These are phyloP conservation scores for Monodelphis domestica DNA, from an alignment of 2,797 vertebrate genomes.

Conservation along the genomic window DNA sequence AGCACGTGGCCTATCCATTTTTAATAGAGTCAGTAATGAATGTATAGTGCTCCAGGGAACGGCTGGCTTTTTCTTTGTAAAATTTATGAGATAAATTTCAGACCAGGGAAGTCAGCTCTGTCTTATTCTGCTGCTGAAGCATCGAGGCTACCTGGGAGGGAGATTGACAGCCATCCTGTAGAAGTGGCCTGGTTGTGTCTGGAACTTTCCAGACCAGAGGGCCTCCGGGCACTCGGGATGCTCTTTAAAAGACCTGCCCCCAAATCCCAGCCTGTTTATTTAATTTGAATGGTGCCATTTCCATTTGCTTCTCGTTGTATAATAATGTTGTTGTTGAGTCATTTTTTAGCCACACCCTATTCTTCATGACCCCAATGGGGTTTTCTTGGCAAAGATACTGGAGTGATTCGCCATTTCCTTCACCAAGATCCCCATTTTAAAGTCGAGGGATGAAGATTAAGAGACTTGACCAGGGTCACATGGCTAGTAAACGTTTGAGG, in stretches of 20 bases:
- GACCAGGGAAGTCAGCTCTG: conserved; percentile 3
- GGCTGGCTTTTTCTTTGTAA: conserved; percentile 48
- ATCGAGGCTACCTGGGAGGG: neutral
- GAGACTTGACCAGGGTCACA: neutral
- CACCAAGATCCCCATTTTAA: neutral
- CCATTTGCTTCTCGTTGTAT: neutral
- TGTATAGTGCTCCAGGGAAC: conserved; percentile 49
- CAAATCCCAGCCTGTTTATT: neutral
- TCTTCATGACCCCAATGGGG: neutral
- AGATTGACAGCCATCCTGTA: no score
- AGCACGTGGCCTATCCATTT: conserved; percentile 60
- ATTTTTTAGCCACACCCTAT: neutral
- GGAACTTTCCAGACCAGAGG: neutral
- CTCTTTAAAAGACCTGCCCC: neutral
- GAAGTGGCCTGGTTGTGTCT: neutral
- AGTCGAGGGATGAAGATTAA: neutral
- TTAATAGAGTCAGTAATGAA: conserved; percentile 57
- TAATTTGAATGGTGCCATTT: neutral
- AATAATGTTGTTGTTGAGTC: neutral
- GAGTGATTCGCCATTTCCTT: neutral
- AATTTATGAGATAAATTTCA: conserved; percentile 37
- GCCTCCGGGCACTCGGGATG: neutral
- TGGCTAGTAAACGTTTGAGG: neutral
- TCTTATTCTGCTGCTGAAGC: neutral
- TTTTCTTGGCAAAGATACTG: neutral